Evolutionary conservation across 2,797 vertebrate genomes (phyloP).

Genomic region (Etheostoma nigrum): DNA sequence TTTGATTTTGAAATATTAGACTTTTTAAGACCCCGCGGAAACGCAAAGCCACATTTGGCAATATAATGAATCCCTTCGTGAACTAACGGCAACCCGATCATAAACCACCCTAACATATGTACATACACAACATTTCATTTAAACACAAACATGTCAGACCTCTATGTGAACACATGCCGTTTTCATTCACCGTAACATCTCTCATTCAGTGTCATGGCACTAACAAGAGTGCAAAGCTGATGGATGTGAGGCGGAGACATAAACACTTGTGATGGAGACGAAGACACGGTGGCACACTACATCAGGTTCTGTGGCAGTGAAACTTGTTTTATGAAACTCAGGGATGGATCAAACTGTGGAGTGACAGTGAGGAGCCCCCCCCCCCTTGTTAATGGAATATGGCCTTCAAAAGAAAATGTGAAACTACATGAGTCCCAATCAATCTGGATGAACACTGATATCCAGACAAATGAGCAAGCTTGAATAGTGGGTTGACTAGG

Average conservation of each 20-base stretch:
- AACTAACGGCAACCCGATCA: neutral
- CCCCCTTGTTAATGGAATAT: conserved; percentile 45
- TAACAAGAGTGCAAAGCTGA: conserved; percentile 43
- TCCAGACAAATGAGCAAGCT: conserved; percentile 65
- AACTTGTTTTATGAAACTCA: conserved; percentile 12
- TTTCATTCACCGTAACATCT: conserved; percentile 22
- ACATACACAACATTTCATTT: neutral
- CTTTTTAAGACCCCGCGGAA: no score
- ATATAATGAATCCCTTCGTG: conserved; percentile 1
- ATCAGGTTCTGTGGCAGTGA: conserved; percentile 35
- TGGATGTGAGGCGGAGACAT: conserved; percentile 49
- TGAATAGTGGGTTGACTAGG: conserved; percentile 51
- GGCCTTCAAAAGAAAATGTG: conserved; percentile 23
- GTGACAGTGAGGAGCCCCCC: conserved; percentile 8
- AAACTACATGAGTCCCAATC: conserved; percentile 37
- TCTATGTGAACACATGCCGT: conserved; percentile 20
- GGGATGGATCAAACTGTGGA: conserved; percentile 33
- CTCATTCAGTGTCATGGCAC: conserved; percentile 25
- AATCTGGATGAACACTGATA: conserved; percentile 34
- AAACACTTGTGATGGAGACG: conserved; percentile 55
- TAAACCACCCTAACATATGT: neutral
- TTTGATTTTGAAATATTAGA: no score
- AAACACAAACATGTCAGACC: conserved; percentile 21
- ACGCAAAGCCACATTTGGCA: neutral
- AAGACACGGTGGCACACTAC: conserved; percentile 43